Base-by-base conservation (phyloP, 2,888 invertebrate species). In the Nomada flava region DNA sequence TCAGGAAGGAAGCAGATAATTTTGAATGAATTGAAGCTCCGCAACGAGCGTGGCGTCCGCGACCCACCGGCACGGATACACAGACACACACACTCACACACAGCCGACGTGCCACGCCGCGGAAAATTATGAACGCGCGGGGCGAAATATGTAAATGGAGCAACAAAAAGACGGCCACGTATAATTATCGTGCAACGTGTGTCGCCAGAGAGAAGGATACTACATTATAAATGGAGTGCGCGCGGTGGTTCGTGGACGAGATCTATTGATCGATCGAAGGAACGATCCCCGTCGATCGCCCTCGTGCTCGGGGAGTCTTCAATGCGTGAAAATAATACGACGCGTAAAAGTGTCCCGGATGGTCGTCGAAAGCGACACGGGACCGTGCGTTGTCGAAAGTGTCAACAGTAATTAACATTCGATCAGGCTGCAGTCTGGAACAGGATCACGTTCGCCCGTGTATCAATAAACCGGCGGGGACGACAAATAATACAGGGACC, bases 1-100 rank as follows among this genome's bases (percentile, higher is more conserved):
- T 86, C 87, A 87, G 87, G 87, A 87, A 87, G 87, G 87, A 87
- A 87, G 87, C 76, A 81, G 87, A 86, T 87, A 87, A 87, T 87
- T 87, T 87, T 74, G 84, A 86, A 84, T 80, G 87, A 83, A 87
- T 83, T 82, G 83, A 87, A 87, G 82, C 82, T 57, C 75, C 75
- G 84, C 74, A 68, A 75, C 77, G 77, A 83, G 73, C 71, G 74
- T 60, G 69, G 57, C 74, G 47, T 26, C 53, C 52, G 75, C 82
- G 63, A 52, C 44, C 72, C 70, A 47, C 77, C 60, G 44, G 73
- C 85, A 64, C 73, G 44, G 62, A 52, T 65, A 47, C 59, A n/a
- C 26, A 44, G 42, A 42, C 59, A 18, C 11, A 18, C 11, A 64
- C 26, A 26, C 62, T 15, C 62, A 18, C n/a, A 9, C 3, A 5